Evolutionary conservation across 2,797 vertebrate genomes (phyloP).

Genomic region (Pangasius djambal): DNA sequence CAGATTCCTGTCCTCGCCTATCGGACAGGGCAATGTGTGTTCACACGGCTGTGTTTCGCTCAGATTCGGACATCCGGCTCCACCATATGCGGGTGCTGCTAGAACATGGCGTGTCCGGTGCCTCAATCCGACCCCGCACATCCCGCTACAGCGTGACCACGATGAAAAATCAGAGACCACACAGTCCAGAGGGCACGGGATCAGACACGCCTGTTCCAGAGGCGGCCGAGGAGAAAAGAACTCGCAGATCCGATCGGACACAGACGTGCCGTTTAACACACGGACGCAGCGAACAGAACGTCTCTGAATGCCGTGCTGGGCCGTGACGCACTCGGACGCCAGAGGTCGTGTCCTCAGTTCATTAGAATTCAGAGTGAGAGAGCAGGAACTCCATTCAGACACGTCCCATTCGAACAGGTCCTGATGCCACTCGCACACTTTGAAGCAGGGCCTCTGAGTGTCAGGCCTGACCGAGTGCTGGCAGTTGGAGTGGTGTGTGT

Average conservation of each 20-base stretch:
- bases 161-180: conserved; percentile 86
- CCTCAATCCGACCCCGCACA: conserved; percentile 79
- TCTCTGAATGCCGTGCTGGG: conserved; percentile 91
- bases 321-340: conserved; percentile 80
- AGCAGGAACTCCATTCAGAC: conserved; percentile 86
- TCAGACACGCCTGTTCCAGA: conserved; percentile 89
- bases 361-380: conserved; percentile 72
- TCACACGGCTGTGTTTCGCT: conserved; percentile 84
- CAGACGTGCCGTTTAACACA: conserved; percentile 81
- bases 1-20: conserved; percentile 79
- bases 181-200: conserved; percentile 93
- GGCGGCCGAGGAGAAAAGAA: conserved; percentile 85
- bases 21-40: conserved; percentile 70
- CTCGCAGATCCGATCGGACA: conserved; percentile 85
- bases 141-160: conserved; percentile 85
- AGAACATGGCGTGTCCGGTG: conserved; percentile 83
- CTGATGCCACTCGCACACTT: conserved; percentile 93
- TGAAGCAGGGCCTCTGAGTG: conserved; percentile 88
- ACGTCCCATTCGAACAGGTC: conserved; percentile 93
- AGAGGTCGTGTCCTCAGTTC: conserved; percentile 68
- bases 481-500: conserved; percentile 87
- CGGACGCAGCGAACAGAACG: conserved; percentile 84
- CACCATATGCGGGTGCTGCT: conserved; percentile 88
- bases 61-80: conserved; percentile 84
- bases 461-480: conserved; percentile 81